Base-by-base conservation (phyloP, 2,888 invertebrate genomes). In the Asteroscopus sphinx region DNA sequence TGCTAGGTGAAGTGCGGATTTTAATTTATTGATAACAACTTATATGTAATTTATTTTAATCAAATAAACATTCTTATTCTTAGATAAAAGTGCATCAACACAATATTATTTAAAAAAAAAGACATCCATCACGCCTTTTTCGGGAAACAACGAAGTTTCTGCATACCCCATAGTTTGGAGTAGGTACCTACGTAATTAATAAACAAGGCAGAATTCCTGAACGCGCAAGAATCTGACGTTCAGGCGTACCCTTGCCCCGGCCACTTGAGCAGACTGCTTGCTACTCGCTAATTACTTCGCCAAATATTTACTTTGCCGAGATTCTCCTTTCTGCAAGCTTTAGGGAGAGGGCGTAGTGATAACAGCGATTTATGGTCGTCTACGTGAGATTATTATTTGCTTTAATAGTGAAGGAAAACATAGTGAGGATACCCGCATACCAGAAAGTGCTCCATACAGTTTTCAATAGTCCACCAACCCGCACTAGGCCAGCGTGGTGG, bases 241-340 rank as follows among this genome's bases (percentile, higher is more conserved):
- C 55, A 52, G 57, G 40, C 51, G 53, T 48, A 54, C 62, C 35
- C 59, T 12, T 15, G 51, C 28, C 52, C 52, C 33, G 55, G 61
- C 61, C 56, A 61, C 68, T 68, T 40, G 56, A 54, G 54, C 42
- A 44, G 51, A 37, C 47, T 59, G 56, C 70, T 70, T 79, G 81
- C 82, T 80, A 80, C 81, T 86, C 82, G 77, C 87, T 91, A 91
- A 91, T 91, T 91, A 90, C 90, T 89, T 78, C 68, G 71, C 75
- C 87, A 90, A 91, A 91, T 90, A 90, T 91, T 91, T 88, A 90
- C 90, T 89, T 87, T 85, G 81, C 77, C 36, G 73, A 82, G 82
- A 87, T 83, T 84, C 87, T 77, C 73, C 77, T 74, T 73, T 68
- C 76, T 76, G 55, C 55, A 64, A 64, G 30, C 17, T 21, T 42